These are phyloP conservation scores for Microctonus brassicae DNA, from an alignment of 2,888 invertebrate genomes.

Conservation along the genomic window DNA sequence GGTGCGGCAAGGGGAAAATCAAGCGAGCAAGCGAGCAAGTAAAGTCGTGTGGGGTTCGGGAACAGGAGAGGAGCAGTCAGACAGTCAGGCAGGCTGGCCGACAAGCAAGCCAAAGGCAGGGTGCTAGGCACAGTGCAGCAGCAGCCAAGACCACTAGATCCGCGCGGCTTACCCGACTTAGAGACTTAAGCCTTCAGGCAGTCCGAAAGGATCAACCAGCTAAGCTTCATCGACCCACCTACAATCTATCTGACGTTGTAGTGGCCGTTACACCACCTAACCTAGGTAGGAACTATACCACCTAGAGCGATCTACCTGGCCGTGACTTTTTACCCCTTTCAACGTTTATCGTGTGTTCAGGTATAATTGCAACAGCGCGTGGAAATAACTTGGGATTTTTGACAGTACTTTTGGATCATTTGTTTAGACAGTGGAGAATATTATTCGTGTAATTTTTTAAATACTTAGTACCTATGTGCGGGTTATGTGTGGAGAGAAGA, in stretches of 20 bases:
- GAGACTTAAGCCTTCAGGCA: constrained; percentile 67
- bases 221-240: constrained; percentile 63
- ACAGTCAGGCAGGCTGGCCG: constrained; percentile 69
- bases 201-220: constrained; percentile 67
- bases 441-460: no score
- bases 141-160: constrained; percentile 67
- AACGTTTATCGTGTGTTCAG: background rate
- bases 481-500: no score
- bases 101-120: constrained; percentile 54
- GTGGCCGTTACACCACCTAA: constrained; percentile 54
- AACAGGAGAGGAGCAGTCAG: constrained; percentile 55
- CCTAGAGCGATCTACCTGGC: constrained; percentile 45
- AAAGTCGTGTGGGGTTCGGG: constrained; percentile 39
- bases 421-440: background rate
- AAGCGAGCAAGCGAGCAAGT: constrained; percentile 22
- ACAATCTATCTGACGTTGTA: constrained; percentile 47
- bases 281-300: constrained; percentile 24
- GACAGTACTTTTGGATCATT: background rate
- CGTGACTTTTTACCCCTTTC: constrained; percentile 19
- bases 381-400: background rate
- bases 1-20: constrained; percentile 33
- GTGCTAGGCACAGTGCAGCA: constrained; percentile 51
- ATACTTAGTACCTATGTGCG: no score
- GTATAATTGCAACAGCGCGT: background rate
- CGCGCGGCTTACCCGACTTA: constrained; percentile 67